These are phyloP conservation scores for Fulmarus glacialis DNA, from an alignment of 2,113 vertebrate species.

Conservation along the genomic window DNA sequence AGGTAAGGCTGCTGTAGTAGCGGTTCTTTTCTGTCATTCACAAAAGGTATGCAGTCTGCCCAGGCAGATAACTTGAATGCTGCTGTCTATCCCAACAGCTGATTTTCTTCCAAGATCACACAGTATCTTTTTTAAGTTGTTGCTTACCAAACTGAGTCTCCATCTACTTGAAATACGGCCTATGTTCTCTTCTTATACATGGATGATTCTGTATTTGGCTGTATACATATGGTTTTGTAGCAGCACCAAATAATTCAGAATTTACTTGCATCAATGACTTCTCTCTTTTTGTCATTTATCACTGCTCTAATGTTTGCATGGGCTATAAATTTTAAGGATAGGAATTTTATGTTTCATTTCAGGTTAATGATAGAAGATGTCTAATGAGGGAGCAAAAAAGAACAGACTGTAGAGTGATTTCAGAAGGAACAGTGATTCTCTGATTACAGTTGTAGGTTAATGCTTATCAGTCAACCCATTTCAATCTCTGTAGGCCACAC, in stretches of 20 bases:
- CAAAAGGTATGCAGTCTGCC: neutral
- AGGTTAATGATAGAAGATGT: neutral
- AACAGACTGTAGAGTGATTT: neutral
- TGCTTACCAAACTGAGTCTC: neutral
- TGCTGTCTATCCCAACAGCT: neutral
- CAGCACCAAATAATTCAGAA: neutral
- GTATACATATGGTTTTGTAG: rapidly evolving
- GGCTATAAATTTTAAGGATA: neutral
- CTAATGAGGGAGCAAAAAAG: neutral
- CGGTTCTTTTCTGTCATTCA: neutral
- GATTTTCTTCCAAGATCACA: neutral
- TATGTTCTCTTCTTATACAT: neutral
- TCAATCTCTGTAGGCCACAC: neutral
- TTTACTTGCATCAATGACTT: neutral
- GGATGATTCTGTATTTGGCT: neutral
- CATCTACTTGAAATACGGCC: neutral
- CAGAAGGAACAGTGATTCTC: neutral
- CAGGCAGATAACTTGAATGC: neutral
- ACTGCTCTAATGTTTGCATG: neutral
- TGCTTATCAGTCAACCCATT: neutral
- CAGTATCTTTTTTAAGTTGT: neutral
- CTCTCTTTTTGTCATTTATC: neutral
- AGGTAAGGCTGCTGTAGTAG: neutral
- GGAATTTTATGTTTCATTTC: neutral
- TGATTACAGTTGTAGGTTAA: neutral